These are phyloP conservation scores for Lasioglossum marginatum DNA, from an alignment of 2,888 invertebrate species.

Conservation along the genomic window DNA sequence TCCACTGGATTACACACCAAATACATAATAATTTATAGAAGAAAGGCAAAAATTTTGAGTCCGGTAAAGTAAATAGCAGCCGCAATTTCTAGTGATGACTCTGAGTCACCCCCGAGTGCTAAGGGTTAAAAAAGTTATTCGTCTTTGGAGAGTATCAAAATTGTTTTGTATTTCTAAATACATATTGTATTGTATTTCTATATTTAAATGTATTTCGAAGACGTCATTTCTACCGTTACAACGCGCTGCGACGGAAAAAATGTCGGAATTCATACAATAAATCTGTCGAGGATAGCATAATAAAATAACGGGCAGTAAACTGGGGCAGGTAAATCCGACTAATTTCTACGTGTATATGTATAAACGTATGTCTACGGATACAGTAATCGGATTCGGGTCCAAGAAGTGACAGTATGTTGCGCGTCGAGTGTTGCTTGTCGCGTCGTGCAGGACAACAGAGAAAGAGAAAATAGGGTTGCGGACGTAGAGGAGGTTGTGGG, in stretches of 20 bases:
- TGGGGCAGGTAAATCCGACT: constrained; percentile 54
- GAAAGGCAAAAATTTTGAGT: no score
- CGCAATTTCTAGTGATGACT: no score
- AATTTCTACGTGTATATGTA: constrained; percentile 66
- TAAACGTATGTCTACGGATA: neutral
- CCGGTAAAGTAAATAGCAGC: no score
- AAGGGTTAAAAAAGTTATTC: neutral
- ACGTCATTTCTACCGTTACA: neutral
- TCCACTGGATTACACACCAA: no score
- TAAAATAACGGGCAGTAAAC: constrained; percentile 50
- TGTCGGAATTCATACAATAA: neutral
- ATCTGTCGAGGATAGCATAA: constrained; percentile 19
- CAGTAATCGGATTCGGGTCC: constrained; percentile 36
- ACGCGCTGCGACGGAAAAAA: neutral
- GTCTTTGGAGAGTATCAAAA: neutral
- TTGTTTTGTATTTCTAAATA: neutral
- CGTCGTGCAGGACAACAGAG: constrained; percentile 40
- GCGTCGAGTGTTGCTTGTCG: neutral
- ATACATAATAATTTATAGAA: no score
- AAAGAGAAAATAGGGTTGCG: constrained; percentile 59
- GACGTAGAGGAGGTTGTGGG: constrained; percentile 55
- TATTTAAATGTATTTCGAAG: neutral
- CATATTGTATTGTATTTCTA: no score
- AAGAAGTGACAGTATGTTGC: constrained; percentile 17
- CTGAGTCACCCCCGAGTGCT: no score